These are phyloP conservation scores for Drosophila bocki DNA, from an alignment of 1,140 invertebrate genomes.

Conservation along the genomic window DNA sequence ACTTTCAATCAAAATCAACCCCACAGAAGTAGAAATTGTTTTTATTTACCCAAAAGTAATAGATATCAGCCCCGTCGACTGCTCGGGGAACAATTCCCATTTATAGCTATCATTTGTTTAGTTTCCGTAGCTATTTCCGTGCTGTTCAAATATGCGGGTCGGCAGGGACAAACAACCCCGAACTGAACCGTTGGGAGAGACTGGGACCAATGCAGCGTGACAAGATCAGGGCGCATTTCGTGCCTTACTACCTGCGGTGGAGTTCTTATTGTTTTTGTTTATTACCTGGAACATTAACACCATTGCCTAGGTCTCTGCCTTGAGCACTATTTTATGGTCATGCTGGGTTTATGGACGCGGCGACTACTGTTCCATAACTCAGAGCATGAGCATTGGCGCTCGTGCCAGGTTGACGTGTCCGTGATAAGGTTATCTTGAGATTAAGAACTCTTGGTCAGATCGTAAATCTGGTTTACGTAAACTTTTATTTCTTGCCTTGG, in stretches of 20 bases:
- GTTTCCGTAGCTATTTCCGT: slow-evolving; percentile 35
- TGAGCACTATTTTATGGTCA: slow-evolving; percentile 24
- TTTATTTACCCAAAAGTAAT: slow-evolving; percentile 10
- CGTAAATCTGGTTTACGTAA: slow-evolving; percentile 48
- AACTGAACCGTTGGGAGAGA: not conserved
- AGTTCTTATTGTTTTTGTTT: not conserved
- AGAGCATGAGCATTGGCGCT: slow-evolving; percentile 6
- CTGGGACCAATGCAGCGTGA: slow-evolving; percentile 18
- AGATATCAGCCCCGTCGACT: slow-evolving; percentile 16
- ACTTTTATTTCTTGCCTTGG: not conserved
- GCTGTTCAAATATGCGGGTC: slow-evolving; percentile 31
- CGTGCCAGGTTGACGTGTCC: slow-evolving; percentile 23
- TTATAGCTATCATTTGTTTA: slow-evolving; percentile 38
- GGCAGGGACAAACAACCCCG: slow-evolving; percentile 23
- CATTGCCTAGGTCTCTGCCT: slow-evolving; percentile 3
- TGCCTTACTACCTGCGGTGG: slow-evolving; percentile 17
- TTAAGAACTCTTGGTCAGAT: slow-evolving; percentile 29
- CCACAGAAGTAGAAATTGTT: not conserved
- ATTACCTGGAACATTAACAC: slow-evolving; percentile 38
- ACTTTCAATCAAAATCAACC: not conserved
- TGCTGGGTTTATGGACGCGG: slow-evolving; percentile 15
- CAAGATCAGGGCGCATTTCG: not conserved
- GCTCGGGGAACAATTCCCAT: not conserved
- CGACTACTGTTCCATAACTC: slow-evolving; percentile 19
- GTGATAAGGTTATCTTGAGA: slow-evolving; percentile 43